phyloP scores from a whole-genome alignment of 1,140 invertebrate genomes.

The Calliphora vicina region DNA sequence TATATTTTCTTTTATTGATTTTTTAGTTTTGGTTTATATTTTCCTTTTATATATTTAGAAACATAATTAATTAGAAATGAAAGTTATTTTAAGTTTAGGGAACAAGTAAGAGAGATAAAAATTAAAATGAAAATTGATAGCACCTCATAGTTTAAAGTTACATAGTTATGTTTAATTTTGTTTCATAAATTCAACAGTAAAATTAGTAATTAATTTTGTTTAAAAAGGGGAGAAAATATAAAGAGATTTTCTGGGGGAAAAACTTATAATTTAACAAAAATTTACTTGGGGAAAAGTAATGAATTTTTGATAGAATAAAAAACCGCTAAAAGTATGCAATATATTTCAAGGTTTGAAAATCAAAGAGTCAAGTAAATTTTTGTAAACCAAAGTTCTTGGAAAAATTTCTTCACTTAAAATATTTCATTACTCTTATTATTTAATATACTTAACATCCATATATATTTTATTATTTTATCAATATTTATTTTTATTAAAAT shows the following conservation, averaged over 20 bases:
- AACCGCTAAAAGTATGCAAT: no score
- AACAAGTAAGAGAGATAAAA: background rate
- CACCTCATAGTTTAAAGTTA: conserved; percentile 17
- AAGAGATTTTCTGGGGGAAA: no score
- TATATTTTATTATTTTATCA: background rate
- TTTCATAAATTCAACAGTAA: no score
- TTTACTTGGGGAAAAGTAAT: no score
- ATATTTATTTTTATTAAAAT: conserved; percentile 7
- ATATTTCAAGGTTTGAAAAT: background rate
- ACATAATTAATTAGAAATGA: no score
- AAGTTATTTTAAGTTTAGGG: background rate
- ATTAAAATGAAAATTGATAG: background rate
- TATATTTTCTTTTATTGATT: no score
- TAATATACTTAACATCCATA: conserved; percentile 29
- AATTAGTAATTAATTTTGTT: no score
- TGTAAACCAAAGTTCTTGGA: no score
- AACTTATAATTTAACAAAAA: no score
- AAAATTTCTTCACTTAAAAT: no score
- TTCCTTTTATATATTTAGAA: background rate
- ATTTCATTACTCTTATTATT: background rate
- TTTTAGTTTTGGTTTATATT: background rate
- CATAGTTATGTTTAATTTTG: background rate
- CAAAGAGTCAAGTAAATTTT: no score
- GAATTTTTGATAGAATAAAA: background rate
- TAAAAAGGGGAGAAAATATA: no score